Base-by-base conservation (phyloP, 2,888 invertebrate species). In the Anoncus sp. region DNA sequence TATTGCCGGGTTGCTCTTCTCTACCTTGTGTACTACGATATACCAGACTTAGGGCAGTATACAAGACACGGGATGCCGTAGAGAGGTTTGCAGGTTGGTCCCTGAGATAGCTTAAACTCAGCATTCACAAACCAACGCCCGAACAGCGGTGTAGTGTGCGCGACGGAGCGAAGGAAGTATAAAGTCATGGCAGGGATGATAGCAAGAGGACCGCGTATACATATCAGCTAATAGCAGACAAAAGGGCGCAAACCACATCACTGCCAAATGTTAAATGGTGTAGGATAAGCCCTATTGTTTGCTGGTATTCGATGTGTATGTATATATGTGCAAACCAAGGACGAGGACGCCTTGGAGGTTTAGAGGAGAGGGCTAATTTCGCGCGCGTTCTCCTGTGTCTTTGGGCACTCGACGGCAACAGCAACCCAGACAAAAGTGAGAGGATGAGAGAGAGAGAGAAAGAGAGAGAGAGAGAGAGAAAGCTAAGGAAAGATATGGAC, bases 101-200 rank as follows among this genome's bases (percentile, higher is more conserved):
- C 69, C 65, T 69, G 82, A 87, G 85, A 87, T 86, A 87, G 86
- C 87, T 87, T 82, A 85, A 88, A 88, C 87, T 89, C 86, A 87
- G 87, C 86, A 87, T 88, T 87, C 88, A 86, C 85, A 84, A 87
- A 88, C 87, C 87, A 86, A 83, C 86, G 84, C 82, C 81, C 81
- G 77, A 80, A 70, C 83, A 79, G 77, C 49, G 82, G 75, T 74
- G 75, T 53, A 45, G 71, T 60, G 63, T 63, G 69, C 24, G 65
- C 59, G 75, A 69, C 59, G 65, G 63, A 63, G 59, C 60, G 75
- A 59, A 60, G 53, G 65, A 62, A 45, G 53, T 62, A 43, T 24
- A 65, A 31, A 49, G 51, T 67, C 71, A 35, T 72, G 45, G 27
- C 55, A 72, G 43, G 47, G 71, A 72, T 31, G 31, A 72, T 63